A percentile compares a stretch with the other conserved stretches of the same genome.
Evolutionary conservation across 2,113 vertebrate genomes (phyloP).

Genomic region (Xenus cinereus): DNA sequence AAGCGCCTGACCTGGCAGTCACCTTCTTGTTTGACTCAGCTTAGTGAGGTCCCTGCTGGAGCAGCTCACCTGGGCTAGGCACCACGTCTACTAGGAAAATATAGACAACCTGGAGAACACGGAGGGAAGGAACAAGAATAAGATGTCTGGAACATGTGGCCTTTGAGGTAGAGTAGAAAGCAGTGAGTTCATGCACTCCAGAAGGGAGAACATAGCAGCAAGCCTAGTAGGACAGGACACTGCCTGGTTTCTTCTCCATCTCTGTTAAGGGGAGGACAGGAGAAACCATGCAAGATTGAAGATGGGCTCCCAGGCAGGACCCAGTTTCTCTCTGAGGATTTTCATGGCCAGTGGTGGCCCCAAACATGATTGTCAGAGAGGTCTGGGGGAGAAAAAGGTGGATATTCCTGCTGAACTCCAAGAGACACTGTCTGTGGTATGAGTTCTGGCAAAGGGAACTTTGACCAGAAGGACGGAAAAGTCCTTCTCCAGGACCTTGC

Average conservation of each 20-base stretch:
- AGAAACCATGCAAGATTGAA: not conserved
- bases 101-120: not conserved
- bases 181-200: not conserved
- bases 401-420: not conserved
- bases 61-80: not conserved
- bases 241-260: not conserved
- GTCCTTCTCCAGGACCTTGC: not conserved
- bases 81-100: not conserved
- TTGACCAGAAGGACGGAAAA: not conserved
- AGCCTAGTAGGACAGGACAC: not conserved
- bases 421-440: not conserved
- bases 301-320: not conserved
- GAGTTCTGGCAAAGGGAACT: not conserved
- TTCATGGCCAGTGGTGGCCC: not conserved
- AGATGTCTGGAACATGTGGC: rapidly evolving
- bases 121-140: not conserved
- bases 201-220: not conserved
- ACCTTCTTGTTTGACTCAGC: not conserved
- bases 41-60: not conserved
- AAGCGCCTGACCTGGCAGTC: not conserved
- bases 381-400: not conserved
- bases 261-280: not conserved
- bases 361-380: not conserved
- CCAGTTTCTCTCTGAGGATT: not conserved
- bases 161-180: not conserved